Evolutionary conservation across 2,888 invertebrate genomes (phyloP).

Genomic region (Drosophila lacicola): DNA sequence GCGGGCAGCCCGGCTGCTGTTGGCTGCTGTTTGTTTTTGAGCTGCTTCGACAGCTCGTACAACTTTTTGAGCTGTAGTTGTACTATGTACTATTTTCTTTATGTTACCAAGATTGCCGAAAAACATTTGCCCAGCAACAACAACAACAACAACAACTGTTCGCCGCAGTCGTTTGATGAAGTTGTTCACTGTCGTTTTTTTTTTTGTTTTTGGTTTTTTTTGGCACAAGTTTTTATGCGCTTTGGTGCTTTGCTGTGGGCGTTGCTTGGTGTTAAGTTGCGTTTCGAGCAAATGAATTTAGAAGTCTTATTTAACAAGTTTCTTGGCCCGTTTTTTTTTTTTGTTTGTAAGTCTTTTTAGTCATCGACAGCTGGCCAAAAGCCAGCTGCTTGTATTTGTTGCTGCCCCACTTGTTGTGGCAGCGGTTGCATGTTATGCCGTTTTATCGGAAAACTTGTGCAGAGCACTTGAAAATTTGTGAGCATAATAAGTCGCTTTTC

Average conservation of each 20-base stretch:
- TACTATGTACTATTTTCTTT: constrained; percentile 61
- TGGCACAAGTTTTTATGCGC: constrained; percentile 56
- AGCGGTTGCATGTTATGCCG: constrained; percentile 52
- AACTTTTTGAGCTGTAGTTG: constrained; percentile 54
- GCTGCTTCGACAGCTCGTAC: constrained; percentile 51
- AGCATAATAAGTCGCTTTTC: constrained; percentile 50
- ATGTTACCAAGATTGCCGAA: constrained; percentile 53
- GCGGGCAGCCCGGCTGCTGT: constrained; percentile 30
- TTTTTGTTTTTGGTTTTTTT: constrained; percentile 23
- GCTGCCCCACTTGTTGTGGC: constrained; percentile 28
- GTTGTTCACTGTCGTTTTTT: constrained; percentile 56
- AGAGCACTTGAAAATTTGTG: constrained; percentile 61
- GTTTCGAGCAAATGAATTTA: constrained; percentile 74
- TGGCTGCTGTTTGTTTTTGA: constrained; percentile 63
- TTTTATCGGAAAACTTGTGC: constrained; percentile 67
- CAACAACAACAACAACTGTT: constrained; percentile 40
- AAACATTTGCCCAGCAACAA: constrained; percentile 52
- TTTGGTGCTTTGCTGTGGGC: constrained; percentile 33
- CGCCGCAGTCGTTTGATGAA: constrained; percentile 71
- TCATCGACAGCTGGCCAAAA: constrained; percentile 68
- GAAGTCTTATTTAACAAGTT: constrained; percentile 81
- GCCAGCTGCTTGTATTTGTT: constrained; percentile 50
- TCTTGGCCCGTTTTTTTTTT: constrained; percentile 28
- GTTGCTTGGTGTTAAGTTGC: constrained; percentile 73
- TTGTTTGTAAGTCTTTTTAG: not conserved